Evolutionary conservation across 2,797 vertebrate species (phyloP).

Genomic region (Agapornis canus): DNA sequence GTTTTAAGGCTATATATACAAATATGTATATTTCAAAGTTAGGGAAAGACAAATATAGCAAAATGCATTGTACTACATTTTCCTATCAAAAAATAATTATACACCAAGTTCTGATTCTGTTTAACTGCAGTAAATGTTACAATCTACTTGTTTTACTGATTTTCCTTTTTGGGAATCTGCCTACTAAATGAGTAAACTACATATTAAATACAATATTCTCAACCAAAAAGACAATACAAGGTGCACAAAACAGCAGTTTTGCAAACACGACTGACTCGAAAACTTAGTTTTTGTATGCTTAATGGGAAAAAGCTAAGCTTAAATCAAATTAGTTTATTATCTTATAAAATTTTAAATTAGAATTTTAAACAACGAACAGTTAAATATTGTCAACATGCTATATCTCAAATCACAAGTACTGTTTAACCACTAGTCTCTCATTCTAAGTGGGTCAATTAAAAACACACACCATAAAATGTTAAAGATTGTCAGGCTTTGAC

Average conservation of each 20-base stretch:
- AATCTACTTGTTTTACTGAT: constrained; percentile 75
- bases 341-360: constrained; percentile 76
- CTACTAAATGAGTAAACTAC: constrained; percentile 76
- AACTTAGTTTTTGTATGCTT: constrained; percentile 74
- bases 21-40: constrained; percentile 77
- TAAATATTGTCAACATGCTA: constrained; percentile 81
- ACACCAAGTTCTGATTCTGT: constrained; percentile 72
- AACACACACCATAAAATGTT: constrained; percentile 72
- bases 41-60: constrained; percentile 74
- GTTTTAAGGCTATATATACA: constrained; percentile 83
- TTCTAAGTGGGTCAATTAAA: constrained; percentile 75
- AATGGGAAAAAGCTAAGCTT: constrained; percentile 71
- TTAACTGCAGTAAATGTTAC: constrained; percentile 70
- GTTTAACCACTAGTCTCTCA: constrained; percentile 76
- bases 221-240: constrained; percentile 76
- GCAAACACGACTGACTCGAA: constrained; percentile 73
- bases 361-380: constrained; percentile 76
- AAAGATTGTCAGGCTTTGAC: constrained; percentile 78
- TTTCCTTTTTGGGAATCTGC: constrained; percentile 75
- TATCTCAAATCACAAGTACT: constrained; percentile 81
- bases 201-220: constrained; percentile 71
- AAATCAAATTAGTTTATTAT: constrained; percentile 76
- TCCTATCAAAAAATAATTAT: constrained; percentile 76
- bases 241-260: constrained; percentile 78
- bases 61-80: constrained; percentile 71